phyloP scores from a whole-genome alignment of 2,888 invertebrate genomes.

The Schizaphis graminum region DNA sequence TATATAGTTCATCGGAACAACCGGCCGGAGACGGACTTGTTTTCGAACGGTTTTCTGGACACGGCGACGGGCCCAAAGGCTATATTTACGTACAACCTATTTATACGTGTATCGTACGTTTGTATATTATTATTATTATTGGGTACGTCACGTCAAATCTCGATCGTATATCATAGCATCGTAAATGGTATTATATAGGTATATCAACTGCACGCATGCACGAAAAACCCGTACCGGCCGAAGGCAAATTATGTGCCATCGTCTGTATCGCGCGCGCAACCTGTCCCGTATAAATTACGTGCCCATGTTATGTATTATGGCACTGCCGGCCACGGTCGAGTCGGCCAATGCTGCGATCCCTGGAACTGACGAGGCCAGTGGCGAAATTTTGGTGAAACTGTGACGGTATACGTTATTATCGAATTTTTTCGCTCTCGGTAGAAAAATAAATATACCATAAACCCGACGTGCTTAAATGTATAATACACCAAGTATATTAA shows the following conservation, averaged over 20 bases:
- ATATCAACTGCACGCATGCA: background rate
- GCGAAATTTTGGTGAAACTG: background rate
- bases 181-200: background rate
- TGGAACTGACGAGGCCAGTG: background rate
- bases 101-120: background rate
- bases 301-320: background rate
- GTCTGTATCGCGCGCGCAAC: background rate
- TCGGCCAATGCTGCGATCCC: background rate
- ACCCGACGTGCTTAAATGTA: background rate
- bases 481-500: background rate
- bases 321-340: background rate
- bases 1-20: background rate
- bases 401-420: background rate
- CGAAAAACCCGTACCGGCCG: constrained; percentile 7
- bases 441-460: background rate
- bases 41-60: constrained; percentile 8
- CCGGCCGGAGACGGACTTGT: background rate
- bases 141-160: constrained; percentile 12
- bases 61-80: background rate
- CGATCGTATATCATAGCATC: background rate
- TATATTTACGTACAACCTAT: background rate
- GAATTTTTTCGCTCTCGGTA: background rate
- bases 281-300: background rate
- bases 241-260: background rate
- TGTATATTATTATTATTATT: background rate